These are phyloP conservation scores for Porites evermanni DNA, from an alignment of 92 coral and sea anemone species.

Conservation along the genomic window DNA sequence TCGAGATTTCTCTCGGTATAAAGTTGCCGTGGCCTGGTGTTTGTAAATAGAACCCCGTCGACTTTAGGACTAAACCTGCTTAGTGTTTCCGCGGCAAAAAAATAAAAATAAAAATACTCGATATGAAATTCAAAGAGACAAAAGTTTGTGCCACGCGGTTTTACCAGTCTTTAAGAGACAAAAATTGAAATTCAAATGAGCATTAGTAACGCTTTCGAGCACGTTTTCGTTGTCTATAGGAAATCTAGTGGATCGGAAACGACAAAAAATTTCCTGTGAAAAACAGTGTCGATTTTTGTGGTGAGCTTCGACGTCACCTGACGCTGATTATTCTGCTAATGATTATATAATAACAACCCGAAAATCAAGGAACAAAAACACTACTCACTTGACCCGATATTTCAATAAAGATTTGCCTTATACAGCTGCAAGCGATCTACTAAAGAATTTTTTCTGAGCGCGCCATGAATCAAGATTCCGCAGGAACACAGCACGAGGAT, in stretches of 20 bases:
- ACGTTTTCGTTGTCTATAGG: neutral
- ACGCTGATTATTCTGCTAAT: constrained; percentile 11
- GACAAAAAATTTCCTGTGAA: constrained; percentile 11
- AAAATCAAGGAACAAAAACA: constrained; percentile 11
- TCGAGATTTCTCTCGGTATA: constrained; percentile 30
- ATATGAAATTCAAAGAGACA: neutral
- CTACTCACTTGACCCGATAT: constrained; percentile 47
- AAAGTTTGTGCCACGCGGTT: neutral
- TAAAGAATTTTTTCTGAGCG: neutral
- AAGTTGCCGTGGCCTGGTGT: constrained; percentile 50
- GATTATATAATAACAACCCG: constrained; percentile 16
- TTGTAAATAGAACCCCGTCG: constrained; percentile 41
- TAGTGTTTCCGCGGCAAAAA: constrained; percentile 1
- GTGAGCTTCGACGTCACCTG: neutral
- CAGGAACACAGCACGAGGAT: neutral
- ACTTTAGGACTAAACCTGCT: constrained; percentile 25
- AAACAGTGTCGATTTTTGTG: neutral
- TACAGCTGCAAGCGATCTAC: constrained; percentile 2
- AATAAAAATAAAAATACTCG: neutral
- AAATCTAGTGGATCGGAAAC: constrained; percentile 30
- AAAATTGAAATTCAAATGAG: neutral
- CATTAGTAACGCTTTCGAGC: neutral
- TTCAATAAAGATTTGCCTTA: constrained; percentile 31
- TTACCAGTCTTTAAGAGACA: neutral
- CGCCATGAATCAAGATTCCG: neutral